Evolutionary conservation across 2,888 invertebrate genomes (phyloP), one percentile per base, ranked within the genome.

Genomic region (Nasonia oneida): DNA sequence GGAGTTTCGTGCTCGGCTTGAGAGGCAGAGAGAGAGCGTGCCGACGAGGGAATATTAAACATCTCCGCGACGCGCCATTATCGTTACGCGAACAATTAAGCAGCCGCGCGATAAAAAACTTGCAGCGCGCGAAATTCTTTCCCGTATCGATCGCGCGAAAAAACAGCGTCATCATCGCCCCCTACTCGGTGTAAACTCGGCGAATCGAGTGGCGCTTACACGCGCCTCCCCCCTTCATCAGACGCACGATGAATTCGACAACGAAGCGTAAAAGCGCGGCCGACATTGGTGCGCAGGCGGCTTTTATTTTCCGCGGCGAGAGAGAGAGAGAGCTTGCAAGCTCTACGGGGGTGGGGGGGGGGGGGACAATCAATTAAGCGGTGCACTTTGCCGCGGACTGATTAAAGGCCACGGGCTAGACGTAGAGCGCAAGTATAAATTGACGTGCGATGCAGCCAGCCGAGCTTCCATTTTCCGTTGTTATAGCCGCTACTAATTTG

Each of bases 351-450:
- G 23, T 23, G 23, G 23, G 23, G 23, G 23, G 23, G 23, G 23
- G 2, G 14, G 76, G 33, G 10, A 75, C 80, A 64, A 86, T 84
- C 84, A 81, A 86, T 83, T 74, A 77, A 75, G 61, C 73, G 53
- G 77, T 23, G 57, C 64, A 29, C 57, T 42, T 23, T 61, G 57
- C 12, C n/a, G 23, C n/a, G 33, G 61, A 81, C 33, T 85, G 81
- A 81, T 81, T 77, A 83, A 71, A 83, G 71, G 83, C 83, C 33
- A n/a, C 50, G 18, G 53, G 50, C 12, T 53, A 73, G 71, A 80
- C 80, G 67, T 82, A 75, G 67, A 76, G 76, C 57, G 42, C 53
- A 53, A 50, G 50, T 39, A 33, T 74, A 74, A 81, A 81, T 81
- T 81, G 74, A 74, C 73, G 71, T 37, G 37, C 33, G 64, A 10